Evolutionary conservation across 1,140 invertebrate genomes (phyloP), one percentile per base, ranked within the genome.

Genomic region (Lineus longissimus): DNA sequence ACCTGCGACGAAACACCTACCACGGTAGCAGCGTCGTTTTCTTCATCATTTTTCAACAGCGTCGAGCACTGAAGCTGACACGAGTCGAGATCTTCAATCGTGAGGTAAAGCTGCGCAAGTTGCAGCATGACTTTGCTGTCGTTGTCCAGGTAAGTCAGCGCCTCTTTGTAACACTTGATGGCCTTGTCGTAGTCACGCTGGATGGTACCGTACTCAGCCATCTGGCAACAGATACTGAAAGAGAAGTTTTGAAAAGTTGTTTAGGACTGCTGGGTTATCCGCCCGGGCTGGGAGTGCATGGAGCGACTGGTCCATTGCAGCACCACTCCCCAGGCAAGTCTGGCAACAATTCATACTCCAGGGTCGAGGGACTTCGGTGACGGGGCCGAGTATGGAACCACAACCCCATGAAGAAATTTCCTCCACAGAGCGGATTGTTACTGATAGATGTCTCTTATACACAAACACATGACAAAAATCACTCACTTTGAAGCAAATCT

Each of bases 1-100:
- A 61, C 45, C 36, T 47, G 27, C 43, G 58, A 59, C 19, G 17
- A 59, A n/a, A n/a, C n/a, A n/a, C n/a, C n/a, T n/a, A n/a, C n/a
- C 71, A 97, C 88, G 2, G 91, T 91, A 1, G 94, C 93, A 30
- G 88, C 87, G 79, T 96, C 92, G 80, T 97, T 95, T 67, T 94
- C 91, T 23, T 89, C 88, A 75, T 97, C 93, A 4, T 89, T 86
- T 66, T 89, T 89, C 17, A 97, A 81, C 19, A 98, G 83, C 6
- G 89, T 86, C 41, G 89, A 86, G 75, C 94, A 95, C 2, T 90
- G 91, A 72, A 93, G 88, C 66, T 94, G 89, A 75, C 94, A 97
- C 56, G 88, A 86, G 65, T 95, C 91, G 27, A 86, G 71, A 64
- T 87, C 85, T 58, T 84, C 84, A 43, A 78, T 82, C 69, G 92